Evolutionary conservation across 1,140 invertebrate genomes (phyloP), one percentile per base, ranked within the genome.

Genomic region (Yoshiicerus persimilis): DNA sequence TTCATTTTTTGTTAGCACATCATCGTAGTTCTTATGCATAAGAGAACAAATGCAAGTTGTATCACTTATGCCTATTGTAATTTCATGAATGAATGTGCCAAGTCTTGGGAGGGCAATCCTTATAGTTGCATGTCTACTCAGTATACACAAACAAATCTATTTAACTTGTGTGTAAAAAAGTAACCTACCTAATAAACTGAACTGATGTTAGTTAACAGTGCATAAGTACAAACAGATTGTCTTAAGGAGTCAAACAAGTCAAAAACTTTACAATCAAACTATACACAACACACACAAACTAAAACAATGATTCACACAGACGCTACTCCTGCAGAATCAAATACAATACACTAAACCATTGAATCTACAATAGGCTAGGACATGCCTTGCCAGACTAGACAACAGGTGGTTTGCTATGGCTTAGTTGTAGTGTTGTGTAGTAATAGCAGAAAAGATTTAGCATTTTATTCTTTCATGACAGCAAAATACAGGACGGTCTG

Each of bases 1-100:
- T 80, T 80, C 75, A 80, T 38, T 20, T 80, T 80, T 80, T 56
- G 47, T 56, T 16, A 5, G 2, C 4, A 56, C 2, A 56, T 56
- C 20, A 20, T 47, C 16, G 0, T 20, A 4, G 39, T 41, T 41
- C 16, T 13, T 11, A 41, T 41, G 11, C 16, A 47, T n/a, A n/a
- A n/a, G n/a, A 47, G 11, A n/a, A n/a, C 20, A 20, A n/a, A 47
- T 5, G 47, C 16, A 56, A 56, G 5, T 56, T 41, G 39, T 41
- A 41, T 41, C n/a, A n/a, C n/a, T n/a, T n/a, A 13, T 13, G n/a
- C 16, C 4, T 36, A 34, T 30, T 80, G 32, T 80, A n/a, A 38
- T 38, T 80, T 80, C 75, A 80, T 80, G 75, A 80, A 80, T 80
- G 75, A 36, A 80, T 80, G 75, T 34, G 34, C 34, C 75, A 80